Evolutionary conservation across 2,113 vertebrate genomes (phyloP), one percentile per base, ranked within the genome.

Genomic region (Caloenas nicobarica): DNA sequence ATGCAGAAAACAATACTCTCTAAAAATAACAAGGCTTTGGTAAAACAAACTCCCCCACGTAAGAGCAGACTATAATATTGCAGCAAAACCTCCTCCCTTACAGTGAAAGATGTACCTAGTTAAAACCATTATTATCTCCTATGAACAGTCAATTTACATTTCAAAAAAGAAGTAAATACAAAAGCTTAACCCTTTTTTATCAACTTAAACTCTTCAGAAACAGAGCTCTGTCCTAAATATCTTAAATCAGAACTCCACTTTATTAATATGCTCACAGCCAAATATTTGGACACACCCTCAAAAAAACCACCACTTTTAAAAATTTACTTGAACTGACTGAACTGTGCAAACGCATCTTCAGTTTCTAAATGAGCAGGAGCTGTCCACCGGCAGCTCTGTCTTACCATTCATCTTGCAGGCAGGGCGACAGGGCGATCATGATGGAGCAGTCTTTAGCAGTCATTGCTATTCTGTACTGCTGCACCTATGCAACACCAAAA

Each of bases 361-460:
- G 1, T 40, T 57, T n/a, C 25, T 10, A 1, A 74, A 23, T 3
- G 34, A 48, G 7, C 5, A 18, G 42, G 28, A 51, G 24, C 19
- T 10, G 22, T 7, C 57, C 2, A 54, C 50, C 16, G 26, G 11
- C 72, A 61, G 58, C 56, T 28, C 34, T 28, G 24, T 38, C 98
- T 98, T 95, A 99, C 99, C 98, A 98, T 83, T 99, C 98, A 5
- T 98, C 98, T 92, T 99, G 98, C 31, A 97, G 95, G 57, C 98
- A 98, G 23, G 99, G 99, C 11, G 99, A 98, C 21, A 99, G 98
- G 9, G 98, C 97, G 5, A 99, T 98, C 99, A 99, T 99, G 95
- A 99, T 98, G 85, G 99, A 99, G 95, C 99, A 99, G 97, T 99
- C 99, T 91, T 99, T 99, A 34, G 99, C 99, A 0, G 99, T 99